Percentiles rank a stretch among this genome's conserved stretches.
These are phyloP conservation scores for Ageneiosus marmoratus DNA, from an alignment of 2,113 vertebrate genomes.

Conservation along the genomic window DNA sequence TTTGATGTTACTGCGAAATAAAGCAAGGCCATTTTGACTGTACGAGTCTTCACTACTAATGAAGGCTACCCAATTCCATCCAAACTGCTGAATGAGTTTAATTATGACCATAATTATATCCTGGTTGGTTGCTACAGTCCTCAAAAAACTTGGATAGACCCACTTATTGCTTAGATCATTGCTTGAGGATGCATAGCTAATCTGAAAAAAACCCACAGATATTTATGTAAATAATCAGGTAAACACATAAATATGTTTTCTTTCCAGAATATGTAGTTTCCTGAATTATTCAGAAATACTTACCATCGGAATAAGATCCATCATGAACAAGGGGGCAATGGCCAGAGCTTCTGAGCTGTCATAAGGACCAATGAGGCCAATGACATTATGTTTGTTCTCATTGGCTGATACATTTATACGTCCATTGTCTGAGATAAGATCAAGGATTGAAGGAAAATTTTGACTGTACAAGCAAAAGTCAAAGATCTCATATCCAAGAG, in stretches of 20 bases:
- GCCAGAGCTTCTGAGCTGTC: conserved; percentile 58
- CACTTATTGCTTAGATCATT: conserved; percentile 66
- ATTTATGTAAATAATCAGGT: not conserved
- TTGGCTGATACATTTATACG: conserved; percentile 42
- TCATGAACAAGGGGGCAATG: conserved; percentile 69
- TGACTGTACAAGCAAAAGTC: conserved; percentile 72
- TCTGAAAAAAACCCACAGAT: conserved; percentile 60
- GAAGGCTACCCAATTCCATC: conserved; percentile 81
- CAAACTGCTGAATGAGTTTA: conserved; percentile 68
- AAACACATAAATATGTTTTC: not conserved
- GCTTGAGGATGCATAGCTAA: conserved; percentile 75
- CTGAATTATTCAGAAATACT: conserved; percentile 13
- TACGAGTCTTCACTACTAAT: conserved; percentile 69
- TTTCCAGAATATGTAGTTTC: not conserved
- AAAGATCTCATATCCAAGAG: conserved; percentile 78
- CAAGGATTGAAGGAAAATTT: conserved; percentile 65
- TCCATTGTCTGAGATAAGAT: conserved; percentile 54
- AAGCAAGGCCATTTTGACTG: conserved; percentile 54
- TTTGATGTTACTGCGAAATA: conserved; percentile 61
- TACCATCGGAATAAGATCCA: conserved; percentile 78
- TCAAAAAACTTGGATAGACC: conserved; percentile 77
- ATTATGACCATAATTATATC: conserved; percentile 72
- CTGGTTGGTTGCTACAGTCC: conserved; percentile 74
- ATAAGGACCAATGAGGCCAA: conserved; percentile 73
- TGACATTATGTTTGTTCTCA: conserved; percentile 37